These are phyloP conservation scores for Ecliptopera silaceata DNA, from an alignment of 2,888 invertebrate species.

Conservation along the genomic window DNA sequence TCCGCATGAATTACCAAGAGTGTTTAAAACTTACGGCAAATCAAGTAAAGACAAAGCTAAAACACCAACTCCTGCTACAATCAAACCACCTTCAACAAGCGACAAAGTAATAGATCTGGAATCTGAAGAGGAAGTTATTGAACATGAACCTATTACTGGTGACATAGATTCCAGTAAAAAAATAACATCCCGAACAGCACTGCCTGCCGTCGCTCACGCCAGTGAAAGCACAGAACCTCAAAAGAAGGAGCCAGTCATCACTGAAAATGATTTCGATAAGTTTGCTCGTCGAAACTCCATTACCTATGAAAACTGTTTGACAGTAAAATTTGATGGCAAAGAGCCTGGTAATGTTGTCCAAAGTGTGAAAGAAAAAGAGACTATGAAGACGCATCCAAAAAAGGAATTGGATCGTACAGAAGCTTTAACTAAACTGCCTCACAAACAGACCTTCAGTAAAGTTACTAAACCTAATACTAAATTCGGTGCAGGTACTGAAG, in stretches of 20 bases:
- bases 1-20: constrained; percentile 59
- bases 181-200: constrained; percentile 31
- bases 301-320: constrained; percentile 68
- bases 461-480: constrained; percentile 47
- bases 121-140: constrained; percentile 59
- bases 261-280: constrained; percentile 78
- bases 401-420: constrained; percentile 54
- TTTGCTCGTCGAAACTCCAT: constrained; percentile 74
- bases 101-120: constrained; percentile 48
- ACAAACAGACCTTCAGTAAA: constrained; percentile 50
- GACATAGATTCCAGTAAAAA: constrained; percentile 48
- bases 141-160: constrained; percentile 57
- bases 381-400: constrained; percentile 54
- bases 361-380: constrained; percentile 61
- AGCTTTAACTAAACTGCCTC: constrained; percentile 54
- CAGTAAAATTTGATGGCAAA: constrained; percentile 64
- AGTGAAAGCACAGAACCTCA: constrained; percentile 36
- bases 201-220: constrained; percentile 33
- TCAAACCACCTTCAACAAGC: constrained; percentile 41
- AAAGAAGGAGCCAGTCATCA: constrained; percentile 66
- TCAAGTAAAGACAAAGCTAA: constrained; percentile 48
- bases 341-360: constrained; percentile 63
- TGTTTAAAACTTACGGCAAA: constrained; percentile 47
- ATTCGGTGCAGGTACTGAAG: constrained; percentile 44
- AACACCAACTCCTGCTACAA: constrained; percentile 52